These are phyloP conservation scores for Vandiemenella viatica DNA, from an alignment of 2,888 invertebrate genomes.

Conservation along the genomic window DNA sequence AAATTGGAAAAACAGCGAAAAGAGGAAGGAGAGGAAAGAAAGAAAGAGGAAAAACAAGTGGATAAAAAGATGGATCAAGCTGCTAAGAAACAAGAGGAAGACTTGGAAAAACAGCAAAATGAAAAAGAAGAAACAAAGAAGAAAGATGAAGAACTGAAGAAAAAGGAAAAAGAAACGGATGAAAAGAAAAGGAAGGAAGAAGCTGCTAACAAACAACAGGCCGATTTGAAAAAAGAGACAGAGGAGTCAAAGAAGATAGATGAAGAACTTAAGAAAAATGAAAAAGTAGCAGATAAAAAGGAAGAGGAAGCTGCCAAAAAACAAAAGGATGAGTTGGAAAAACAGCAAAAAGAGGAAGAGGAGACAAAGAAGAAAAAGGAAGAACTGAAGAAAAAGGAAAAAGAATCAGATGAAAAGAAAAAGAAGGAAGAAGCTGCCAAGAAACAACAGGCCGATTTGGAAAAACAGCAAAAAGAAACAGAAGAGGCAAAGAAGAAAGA, in stretches of 20 bases:
- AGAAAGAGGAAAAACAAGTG: constrained; percentile 6
- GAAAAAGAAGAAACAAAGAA: constrained; percentile 11
- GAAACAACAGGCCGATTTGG: constrained; percentile 5
- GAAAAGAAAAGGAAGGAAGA: constrained; percentile 10
- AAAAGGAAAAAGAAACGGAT: constrained; percentile 2
- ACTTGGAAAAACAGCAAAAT: constrained; percentile 9
- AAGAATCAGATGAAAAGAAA: constrained; percentile 2
- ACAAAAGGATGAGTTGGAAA: too few species aligned
- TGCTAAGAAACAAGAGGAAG: constrained; percentile 10
- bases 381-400: constrained; percentile 6
- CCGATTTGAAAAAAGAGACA: constrained; percentile 6
- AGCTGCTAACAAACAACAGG: constrained; percentile 5
- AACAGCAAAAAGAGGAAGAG: constrained; percentile 10
- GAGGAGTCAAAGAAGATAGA: constrained; percentile 3
- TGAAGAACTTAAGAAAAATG: constrained; percentile 6
- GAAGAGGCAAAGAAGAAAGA: too few species aligned
- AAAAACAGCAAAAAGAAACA: constrained; percentile 6
- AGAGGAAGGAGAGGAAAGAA: constrained; percentile 5
- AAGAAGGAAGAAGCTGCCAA: too few species aligned
- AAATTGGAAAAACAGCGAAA: constrained; percentile 1
- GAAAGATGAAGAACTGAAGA: constrained; percentile 2
- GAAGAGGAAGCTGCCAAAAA: constrained; percentile 10
- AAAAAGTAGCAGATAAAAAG: constrained; percentile 4
- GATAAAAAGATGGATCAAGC: constrained; percentile 11
- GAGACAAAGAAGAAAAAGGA: constrained; percentile 7